Evolutionary conservation across 1,140 invertebrate genomes (phyloP), one percentile per base, ranked within the genome.

Genomic region (Odontomachus brunneus): DNA sequence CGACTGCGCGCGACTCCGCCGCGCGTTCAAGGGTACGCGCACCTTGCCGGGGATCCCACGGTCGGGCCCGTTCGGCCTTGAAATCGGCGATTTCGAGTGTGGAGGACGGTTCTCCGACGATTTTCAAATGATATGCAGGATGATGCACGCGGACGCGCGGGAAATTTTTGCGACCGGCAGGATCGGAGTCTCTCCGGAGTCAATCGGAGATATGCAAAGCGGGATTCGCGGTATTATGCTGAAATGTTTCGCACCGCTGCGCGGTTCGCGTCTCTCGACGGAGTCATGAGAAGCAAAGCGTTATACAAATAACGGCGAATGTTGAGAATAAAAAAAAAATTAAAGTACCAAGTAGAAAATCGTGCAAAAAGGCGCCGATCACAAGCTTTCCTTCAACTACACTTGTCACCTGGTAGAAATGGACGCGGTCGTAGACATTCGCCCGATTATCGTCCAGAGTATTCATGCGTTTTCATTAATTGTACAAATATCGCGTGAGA

Each of bases 41-140:
- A 71, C 72, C 82, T 83, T 51, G 59, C 51, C 71, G 72, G 38
- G 66, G 51, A 76, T 88, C 86, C 86, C 83, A 88, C 85, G 87
- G 87, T 62, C 63, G 44, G 48, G 74, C 55, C 71, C 5, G 71
- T 71, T 71, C 53, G 51, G 24, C 67, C 53, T 72, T 72, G 59
- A 82, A 74, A 82, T 82, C 69, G 33, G 15, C n/a, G 55, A 76
- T 72, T 29, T 48, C 63, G n/a, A 63, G 19, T 26, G n/a, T 51
- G n/a, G 55, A 73, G 71, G 48, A 57, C 33, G 59, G n/a, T 9
- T 60, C n/a, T n/a, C 24, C 29, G 49, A 82, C 26, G 69, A 24
- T 62, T 67, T 19, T 24, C 22, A 48, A 71, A 82, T 48, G 84
- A 53, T 38, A 80, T 62, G 63, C 73, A 26, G 14, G 62, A 66